phyloP scores from a whole-genome alignment of 2,113 vertebrate species.

The Laterallus jamaicensis region DNA sequence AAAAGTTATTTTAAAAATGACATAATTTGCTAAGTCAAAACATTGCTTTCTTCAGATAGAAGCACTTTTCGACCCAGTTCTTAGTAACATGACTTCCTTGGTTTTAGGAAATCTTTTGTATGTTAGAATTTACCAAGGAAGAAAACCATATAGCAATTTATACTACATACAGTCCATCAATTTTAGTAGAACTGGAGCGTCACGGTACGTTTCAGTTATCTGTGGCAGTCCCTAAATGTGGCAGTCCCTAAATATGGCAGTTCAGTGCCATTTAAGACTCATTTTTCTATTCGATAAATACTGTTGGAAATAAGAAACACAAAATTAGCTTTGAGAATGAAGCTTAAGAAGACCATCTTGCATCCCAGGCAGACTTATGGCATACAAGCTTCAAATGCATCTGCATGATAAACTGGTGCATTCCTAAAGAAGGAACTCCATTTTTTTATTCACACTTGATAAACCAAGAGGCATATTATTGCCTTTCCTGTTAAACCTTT shows the following conservation, averaged over 20 bases:
- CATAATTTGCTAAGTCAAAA: neutral
- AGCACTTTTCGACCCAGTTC: neutral
- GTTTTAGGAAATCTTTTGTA: neutral
- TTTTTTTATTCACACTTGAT: neutral
- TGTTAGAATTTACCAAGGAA: neutral
- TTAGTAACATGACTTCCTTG: neutral
- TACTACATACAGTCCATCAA: too few relatives aligned
- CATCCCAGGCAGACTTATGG: neutral
- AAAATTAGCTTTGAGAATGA: neutral
- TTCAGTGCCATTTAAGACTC: neutral
- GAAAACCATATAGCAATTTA: neutral
- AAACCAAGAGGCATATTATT: neutral
- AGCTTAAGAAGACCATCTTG: neutral
- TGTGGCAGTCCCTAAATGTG: neutral
- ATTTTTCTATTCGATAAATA: neutral
- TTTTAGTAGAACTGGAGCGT: neutral
- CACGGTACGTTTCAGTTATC: too few relatives aligned
- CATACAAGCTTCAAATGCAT: neutral
- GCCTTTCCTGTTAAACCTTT: neutral
- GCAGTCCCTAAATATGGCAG: neutral
- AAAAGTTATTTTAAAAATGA: neutral
- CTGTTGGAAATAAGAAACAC: neutral
- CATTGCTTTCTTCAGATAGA: neutral
- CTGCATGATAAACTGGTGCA: neutral
- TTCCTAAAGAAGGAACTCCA: neutral